These are phyloP conservation scores for Dasyprocta punctata DNA, from an alignment of 2,113 vertebrate genomes.

Conservation along the genomic window DNA sequence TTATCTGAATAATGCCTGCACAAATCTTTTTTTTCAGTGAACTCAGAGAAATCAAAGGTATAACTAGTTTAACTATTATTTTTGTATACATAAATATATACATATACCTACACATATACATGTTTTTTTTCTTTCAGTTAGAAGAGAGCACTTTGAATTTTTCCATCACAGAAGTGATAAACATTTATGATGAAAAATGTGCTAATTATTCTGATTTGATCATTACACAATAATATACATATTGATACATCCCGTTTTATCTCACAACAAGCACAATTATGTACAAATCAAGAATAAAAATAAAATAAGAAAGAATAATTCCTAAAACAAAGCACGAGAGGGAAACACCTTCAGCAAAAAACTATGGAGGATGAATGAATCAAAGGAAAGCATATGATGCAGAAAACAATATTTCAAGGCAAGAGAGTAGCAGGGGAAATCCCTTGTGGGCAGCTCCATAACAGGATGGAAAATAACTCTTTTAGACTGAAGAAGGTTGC, in stretches of 20 bases:
- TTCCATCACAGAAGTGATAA: not conserved
- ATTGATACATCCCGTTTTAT: not conserved
- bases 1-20: too few relatives aligned
- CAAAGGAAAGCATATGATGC: not conserved
- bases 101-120: too few relatives aligned
- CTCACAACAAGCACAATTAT: not conserved
- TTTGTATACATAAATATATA: too few relatives aligned
- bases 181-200: not conserved
- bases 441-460: not conserved
- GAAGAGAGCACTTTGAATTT: not conserved
- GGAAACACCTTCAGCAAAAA: not conserved
- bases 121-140: not conserved
- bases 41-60: too few relatives aligned
- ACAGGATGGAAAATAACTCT: not conserved
- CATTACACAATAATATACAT: not conserved
- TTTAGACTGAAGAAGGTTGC: not conserved
- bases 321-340: not conserved
- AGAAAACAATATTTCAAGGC: not conserved
- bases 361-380: not conserved
- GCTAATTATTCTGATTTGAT: not conserved
- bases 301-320: not conserved
- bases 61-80: too few relatives aligned
- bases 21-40: too few relatives aligned
- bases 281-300: not conserved
- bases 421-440: too few relatives aligned